Evolutionary conservation across 2,113 vertebrate species (phyloP).

Genomic region (Reinhardtius hippoglossoides): DNA sequence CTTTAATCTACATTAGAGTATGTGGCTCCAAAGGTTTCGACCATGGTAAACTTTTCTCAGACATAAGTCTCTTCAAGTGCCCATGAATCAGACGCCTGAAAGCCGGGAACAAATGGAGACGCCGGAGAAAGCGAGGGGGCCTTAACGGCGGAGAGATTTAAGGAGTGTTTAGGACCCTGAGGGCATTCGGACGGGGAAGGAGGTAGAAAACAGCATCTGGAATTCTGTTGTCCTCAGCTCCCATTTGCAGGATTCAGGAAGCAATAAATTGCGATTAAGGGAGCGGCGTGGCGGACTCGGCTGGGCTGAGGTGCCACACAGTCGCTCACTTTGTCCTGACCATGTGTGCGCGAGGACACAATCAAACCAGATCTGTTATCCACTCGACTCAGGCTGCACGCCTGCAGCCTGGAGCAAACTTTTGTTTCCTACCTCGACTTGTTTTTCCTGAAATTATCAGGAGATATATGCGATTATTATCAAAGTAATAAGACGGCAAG

Average conservation of each 20-base stretch:
- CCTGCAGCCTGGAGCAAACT: neutral
- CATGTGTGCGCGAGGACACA: constrained; percentile 44
- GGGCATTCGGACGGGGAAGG: constrained; percentile 44
- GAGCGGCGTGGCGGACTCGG: constrained; percentile 50
- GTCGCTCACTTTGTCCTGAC: constrained; percentile 69
- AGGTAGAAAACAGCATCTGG: constrained; percentile 56
- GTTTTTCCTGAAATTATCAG: too few species aligned
- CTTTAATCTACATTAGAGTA: constrained; percentile 17
- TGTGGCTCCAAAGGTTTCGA: constrained; percentile 24
- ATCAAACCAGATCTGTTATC: constrained; percentile 28
- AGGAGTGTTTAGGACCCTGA: constrained; percentile 45
- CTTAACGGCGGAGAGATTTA: constrained; percentile 66
- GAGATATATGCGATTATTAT: too few species aligned
- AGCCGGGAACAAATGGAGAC: constrained; percentile 52
- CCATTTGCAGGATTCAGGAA: constrained; percentile 78
- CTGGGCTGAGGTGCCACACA: constrained; percentile 73
- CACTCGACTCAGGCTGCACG: neutral
- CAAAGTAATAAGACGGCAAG: too few species aligned
- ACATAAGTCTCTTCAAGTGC: constrained; percentile 67
- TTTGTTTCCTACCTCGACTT: neutral
- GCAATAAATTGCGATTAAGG: constrained; percentile 82
- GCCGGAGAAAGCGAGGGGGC: constrained; percentile 39
- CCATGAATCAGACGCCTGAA: constrained; percentile 62
- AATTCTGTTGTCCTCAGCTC: constrained; percentile 73
- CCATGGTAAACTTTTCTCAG: constrained; percentile 57